These are phyloP conservation scores for Hylia prasina DNA, from an alignment of 2,113 vertebrate genomes.

Conservation along the genomic window DNA sequence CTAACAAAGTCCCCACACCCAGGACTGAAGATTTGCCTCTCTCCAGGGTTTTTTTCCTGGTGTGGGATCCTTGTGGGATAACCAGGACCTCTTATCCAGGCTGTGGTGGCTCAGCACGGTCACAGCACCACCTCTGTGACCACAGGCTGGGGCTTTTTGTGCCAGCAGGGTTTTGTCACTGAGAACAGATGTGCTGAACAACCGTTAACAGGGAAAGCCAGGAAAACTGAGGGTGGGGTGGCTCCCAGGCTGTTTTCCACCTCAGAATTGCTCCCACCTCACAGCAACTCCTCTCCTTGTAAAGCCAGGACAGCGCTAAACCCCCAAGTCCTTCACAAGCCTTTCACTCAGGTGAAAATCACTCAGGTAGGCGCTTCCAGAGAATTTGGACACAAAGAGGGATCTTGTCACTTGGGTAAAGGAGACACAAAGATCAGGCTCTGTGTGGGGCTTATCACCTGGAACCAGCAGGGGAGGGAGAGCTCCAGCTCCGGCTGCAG, in stretches of 20 bases:
- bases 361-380: not conserved
- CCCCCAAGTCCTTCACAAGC: not conserved
- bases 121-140: fast-evolving
- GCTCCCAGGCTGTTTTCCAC: not conserved
- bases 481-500: not conserved
- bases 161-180: not conserved
- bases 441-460: constrained; percentile 12
- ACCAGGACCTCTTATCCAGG: not conserved
- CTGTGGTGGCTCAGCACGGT: fast-evolving
- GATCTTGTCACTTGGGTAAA: not conserved
- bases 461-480: constrained; percentile 22
- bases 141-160: not conserved
- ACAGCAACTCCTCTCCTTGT: not conserved
- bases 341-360: not conserved
- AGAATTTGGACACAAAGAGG: not conserved
- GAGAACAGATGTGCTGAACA: not conserved
- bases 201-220: not conserved
- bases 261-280: fast-evolving
- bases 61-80: not conserved
- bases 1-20: not conserved
- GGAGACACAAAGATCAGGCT: not conserved
- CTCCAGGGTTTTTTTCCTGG: not conserved
- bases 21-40: not conserved
- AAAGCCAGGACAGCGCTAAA: not conserved
- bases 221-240: not conserved